A percentile compares a stretch with the other conserved stretches of the same genome.
Evolutionary conservation across 2,113 vertebrate species (phyloP).

Genomic region (Myrmecophaga tridactyla): DNA sequence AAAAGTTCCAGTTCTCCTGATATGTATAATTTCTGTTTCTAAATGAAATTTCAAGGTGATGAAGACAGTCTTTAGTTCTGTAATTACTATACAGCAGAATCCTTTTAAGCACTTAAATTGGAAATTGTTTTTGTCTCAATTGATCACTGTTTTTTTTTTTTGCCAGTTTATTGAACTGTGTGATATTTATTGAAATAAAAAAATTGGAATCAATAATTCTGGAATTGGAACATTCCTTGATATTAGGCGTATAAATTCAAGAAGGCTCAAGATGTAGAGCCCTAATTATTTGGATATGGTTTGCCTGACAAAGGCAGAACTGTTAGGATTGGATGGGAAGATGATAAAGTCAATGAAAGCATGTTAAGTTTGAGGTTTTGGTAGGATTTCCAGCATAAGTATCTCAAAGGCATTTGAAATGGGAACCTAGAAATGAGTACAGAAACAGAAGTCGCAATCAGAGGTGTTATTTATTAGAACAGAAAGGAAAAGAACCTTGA

Average conservation of each 20-base stretch:
- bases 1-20: not conserved
- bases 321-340: not conserved
- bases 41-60: not conserved
- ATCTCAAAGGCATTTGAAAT: not conserved
- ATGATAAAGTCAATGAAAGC: not conserved
- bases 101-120: not conserved
- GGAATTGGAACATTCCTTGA: not conserved
- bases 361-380: not conserved
- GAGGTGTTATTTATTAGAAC: not conserved
- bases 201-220: not conserved
- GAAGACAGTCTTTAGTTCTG: not conserved
- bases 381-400: not conserved
- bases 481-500: not conserved
- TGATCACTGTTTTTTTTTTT: not conserved
- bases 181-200: not conserved
- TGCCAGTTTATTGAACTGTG: not conserved
- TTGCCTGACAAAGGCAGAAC: not conserved
- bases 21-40: not conserved
- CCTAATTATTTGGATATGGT: not conserved
- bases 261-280: not conserved
- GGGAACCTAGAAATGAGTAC: not conserved
- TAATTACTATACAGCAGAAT: not conserved
- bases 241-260: not conserved
- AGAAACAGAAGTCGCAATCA: not conserved
- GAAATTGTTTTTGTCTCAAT: slow-evolving; percentile 39